A percentile compares a stretch with the other conserved stretches of the same genome.
Evolutionary conservation across 1,140 invertebrate genomes (phyloP).

Genomic region (Coenobita brevimanus): DNA sequence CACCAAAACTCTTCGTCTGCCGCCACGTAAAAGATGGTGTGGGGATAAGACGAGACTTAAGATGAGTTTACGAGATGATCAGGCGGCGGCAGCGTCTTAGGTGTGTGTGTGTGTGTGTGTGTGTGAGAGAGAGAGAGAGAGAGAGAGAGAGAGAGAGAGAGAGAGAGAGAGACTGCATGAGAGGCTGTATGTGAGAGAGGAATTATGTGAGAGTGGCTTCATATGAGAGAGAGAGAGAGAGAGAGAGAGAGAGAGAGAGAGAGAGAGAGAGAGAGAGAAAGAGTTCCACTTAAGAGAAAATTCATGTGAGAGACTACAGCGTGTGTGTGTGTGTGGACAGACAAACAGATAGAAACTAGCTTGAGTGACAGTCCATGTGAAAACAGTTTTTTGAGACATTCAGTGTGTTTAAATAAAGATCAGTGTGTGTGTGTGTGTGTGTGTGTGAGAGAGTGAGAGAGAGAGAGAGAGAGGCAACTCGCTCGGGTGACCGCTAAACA

Average conservation of each 20-base stretch:
- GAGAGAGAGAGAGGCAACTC: not conserved
- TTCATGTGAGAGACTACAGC: too few relatives aligned
- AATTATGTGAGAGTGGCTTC: not conserved
- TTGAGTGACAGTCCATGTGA: too few relatives aligned
- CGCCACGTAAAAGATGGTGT: constrained; percentile 8
- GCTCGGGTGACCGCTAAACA: constrained; percentile 25
- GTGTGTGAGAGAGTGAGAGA: constrained; percentile 1
- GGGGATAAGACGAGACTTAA: constrained; percentile 34
- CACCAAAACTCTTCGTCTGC: constrained; percentile 49
- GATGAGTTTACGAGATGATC: constrained; percentile 53
- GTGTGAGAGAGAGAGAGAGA: not conserved
- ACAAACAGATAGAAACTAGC: too few relatives aligned
- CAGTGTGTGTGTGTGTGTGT: not conserved
- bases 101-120: not conserved
- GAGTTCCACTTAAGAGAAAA: not conserved
- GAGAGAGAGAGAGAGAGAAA: constrained; percentile 3
- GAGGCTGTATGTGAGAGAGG: not conserved
- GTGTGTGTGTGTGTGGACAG: too few relatives aligned
- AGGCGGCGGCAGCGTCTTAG: constrained; percentile 13
- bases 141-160: constrained; percentile 27
- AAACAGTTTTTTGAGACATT: not conserved
- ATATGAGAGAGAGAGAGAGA: not conserved
- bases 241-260: constrained; percentile 19
- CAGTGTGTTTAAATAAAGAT: not conserved
- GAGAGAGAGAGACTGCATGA: constrained; percentile 10